These are phyloP conservation scores for Phorcus lineatus DNA, from an alignment of 2,888 invertebrate genomes.

Conservation along the genomic window DNA sequence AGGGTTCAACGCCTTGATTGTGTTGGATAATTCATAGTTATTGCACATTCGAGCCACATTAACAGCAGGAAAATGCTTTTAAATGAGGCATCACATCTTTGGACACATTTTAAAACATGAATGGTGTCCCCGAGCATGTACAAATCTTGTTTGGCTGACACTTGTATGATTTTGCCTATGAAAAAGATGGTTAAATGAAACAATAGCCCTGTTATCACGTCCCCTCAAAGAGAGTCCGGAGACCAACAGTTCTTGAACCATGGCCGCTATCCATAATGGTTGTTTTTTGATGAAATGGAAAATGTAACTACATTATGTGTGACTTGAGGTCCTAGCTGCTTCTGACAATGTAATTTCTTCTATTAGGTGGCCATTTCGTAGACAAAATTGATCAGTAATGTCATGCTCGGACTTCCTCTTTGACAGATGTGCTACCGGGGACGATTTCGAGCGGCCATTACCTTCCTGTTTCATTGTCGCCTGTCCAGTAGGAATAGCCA, in stretches of 20 bases:
- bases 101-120: slow-evolving; percentile 15
- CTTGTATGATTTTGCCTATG: slow-evolving; percentile 23
- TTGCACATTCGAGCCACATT: slow-evolving; percentile 1
- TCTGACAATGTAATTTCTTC: slow-evolving; percentile 10
- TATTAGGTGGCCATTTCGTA: slow-evolving; percentile 20
- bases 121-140: slow-evolving; percentile 7
- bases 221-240: not conserved
- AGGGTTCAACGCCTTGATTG: not conserved
- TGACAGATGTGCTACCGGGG: slow-evolving; percentile 6
- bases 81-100: slow-evolving; percentile 17
- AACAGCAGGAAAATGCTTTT: slow-evolving; percentile 1
- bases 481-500: too few species aligned
- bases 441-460: not conserved
- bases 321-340: not conserved
- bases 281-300: slow-evolving; percentile 25
- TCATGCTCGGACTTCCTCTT: not conserved
- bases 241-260: slow-evolving; percentile 3
- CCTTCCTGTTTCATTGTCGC: not conserved
- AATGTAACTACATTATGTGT: slow-evolving; percentile 20
- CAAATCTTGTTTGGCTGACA: slow-evolving; percentile 5
- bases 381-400: slow-evolving; percentile 23
- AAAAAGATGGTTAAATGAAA: slow-evolving; percentile 10
- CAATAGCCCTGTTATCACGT: not conserved
- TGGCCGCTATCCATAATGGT: slow-evolving; percentile 10
- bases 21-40: slow-evolving; percentile 20